A percentile compares a stretch with the other conserved stretches of the same genome.
phyloP scores from a whole-genome alignment of 2,888 invertebrate species.

The Agrilus mali region DNA sequence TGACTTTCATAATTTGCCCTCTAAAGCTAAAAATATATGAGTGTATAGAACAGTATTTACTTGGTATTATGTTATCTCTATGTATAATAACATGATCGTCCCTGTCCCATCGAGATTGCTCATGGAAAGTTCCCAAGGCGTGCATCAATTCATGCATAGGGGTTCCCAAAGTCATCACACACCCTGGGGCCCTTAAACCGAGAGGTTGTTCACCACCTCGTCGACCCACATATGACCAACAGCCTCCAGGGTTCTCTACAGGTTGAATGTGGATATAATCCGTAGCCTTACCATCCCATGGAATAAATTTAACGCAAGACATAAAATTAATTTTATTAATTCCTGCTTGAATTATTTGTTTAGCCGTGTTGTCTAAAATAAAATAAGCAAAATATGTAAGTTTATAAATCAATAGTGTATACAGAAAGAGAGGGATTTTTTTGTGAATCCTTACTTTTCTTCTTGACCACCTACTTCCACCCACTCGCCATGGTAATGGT shows the following conservation, averaged over 20 bases:
- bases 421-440: no score
- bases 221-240: conserved; percentile 66
- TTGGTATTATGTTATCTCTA: conserved; percentile 51
- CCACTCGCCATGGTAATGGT: no score
- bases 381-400: no score
- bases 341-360: conserved; percentile 26
- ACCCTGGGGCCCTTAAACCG: conserved; percentile 54
- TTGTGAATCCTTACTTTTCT: no score
- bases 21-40: no score
- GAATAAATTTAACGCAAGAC: conserved; percentile 51
- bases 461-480: no score
- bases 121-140: conserved; percentile 70
- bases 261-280: conserved; percentile 55
- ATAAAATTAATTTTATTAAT: conserved; percentile 48
- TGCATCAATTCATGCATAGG: conserved; percentile 73
- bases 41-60: no score
- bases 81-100: conserved; percentile 57
- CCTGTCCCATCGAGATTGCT: conserved; percentile 64
- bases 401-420: no score
- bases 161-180: conserved; percentile 53
- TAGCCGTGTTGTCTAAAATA: no score
- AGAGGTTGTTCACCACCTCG: conserved; percentile 63
- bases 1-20: no score
- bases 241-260: conserved; percentile 52
- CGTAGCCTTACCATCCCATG: conserved; percentile 48